A percentile compares a stretch with the other conserved stretches of the same genome.
Conservation (phyloP, 2,797 vertebrate genomes). For the Caiman crocodilus region DNA sequence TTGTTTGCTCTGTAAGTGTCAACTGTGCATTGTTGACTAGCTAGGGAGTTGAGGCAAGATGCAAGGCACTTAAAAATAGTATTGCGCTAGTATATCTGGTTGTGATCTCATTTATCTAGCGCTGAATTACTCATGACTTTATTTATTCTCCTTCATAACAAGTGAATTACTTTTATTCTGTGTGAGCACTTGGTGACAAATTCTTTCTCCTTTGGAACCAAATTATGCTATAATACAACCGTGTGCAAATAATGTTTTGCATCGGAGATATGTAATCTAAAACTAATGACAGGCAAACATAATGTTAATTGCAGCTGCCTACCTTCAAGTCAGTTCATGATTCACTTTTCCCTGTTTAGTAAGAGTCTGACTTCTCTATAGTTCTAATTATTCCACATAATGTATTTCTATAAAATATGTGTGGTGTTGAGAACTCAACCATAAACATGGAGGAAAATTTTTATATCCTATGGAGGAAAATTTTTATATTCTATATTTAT, state of each 20-base stretch:
- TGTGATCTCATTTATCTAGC: conserved; percentile 20
- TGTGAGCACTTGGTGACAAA: not conserved
- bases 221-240: not conserved
- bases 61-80: conserved; percentile 19
- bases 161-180: conserved; percentile 11
- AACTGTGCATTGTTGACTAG: not conserved
- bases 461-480: not conserved
- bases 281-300: not conserved
- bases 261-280: not conserved
- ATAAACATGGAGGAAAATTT: not conserved
- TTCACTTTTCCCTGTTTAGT: not conserved
- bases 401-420: not conserved
- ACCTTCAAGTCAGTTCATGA: not conserved
- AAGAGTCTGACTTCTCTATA: not conserved
- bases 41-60: not conserved
- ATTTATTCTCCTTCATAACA: conserved; percentile 3
- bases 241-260: not conserved
- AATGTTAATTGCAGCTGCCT: not conserved
- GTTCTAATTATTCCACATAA: not conserved
- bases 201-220: not conserved
- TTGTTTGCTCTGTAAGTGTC: conserved; percentile 7
- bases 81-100: not conserved
- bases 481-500: not conserved
- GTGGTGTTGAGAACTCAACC: not conserved
- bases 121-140: conserved; percentile 19